Percentiles rank a stretch among this genome's conserved stretches.
phyloP scores from a whole-genome alignment of 2,113 vertebrate species.

The Hyaena hyaena region DNA sequence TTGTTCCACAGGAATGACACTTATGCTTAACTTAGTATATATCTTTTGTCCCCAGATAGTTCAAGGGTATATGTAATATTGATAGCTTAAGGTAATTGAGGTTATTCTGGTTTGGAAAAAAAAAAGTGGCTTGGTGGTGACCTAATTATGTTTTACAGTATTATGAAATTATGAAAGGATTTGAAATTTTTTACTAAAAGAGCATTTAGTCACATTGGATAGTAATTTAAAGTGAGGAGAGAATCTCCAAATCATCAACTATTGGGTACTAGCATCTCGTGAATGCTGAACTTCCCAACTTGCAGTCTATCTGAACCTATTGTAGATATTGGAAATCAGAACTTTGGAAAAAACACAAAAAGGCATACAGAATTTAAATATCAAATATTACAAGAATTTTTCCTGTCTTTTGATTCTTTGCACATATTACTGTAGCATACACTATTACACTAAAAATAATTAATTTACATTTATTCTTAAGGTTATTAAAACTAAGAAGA shows the following conservation, averaged over 20 bases:
- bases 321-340: neutral
- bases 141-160: constrained; percentile 26
- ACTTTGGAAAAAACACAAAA: neutral
- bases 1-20: neutral
- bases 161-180: constrained; percentile 30
- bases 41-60: neutral
- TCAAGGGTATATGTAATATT: neutral
- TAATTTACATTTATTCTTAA: neutral
- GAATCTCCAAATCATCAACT: neutral
- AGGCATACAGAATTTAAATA: neutral
- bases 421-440: neutral
- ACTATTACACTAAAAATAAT: neutral
- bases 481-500: neutral
- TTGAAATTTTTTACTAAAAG: constrained; percentile 14
- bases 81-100: constrained; percentile 1
- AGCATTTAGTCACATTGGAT: neutral
- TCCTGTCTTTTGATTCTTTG: neutral
- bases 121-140: neutral
- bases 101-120: constrained; percentile 51
- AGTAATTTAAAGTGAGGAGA: constrained; percentile 13
- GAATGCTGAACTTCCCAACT: neutral
- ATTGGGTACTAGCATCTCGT: neutral
- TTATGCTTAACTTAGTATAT: neutral
- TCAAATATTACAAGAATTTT: constrained; percentile 23
- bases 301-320: neutral